phyloP scores from a whole-genome alignment of 1,140 invertebrate genomes.

The Laodelphax striatellus region DNA sequence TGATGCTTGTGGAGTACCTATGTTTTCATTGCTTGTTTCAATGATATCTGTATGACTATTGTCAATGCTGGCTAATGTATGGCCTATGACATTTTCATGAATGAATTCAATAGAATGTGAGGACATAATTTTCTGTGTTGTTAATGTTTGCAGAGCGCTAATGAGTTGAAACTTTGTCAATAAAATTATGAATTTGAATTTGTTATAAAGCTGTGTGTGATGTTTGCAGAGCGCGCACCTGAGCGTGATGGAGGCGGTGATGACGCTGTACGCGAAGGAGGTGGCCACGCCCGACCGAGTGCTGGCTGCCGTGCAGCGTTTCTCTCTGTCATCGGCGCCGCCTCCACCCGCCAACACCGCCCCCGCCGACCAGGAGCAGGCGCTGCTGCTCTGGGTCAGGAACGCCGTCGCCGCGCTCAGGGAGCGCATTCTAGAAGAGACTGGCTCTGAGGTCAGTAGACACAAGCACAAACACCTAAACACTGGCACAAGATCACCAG shows the following conservation, averaged over 20 bases:
- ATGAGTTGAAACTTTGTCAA: too few species aligned
- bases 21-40: too few species aligned
- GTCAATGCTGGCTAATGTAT: too few species aligned
- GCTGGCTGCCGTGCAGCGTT: constrained; percentile 68
- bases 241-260: constrained; percentile 92
- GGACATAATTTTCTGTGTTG: too few species aligned
- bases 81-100: too few species aligned
- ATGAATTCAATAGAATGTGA: too few species aligned
- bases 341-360: constrained; percentile 32
- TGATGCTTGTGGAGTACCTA: too few species aligned
- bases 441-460: not conserved
- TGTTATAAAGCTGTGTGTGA: constrained; percentile 23
- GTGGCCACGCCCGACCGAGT: constrained; percentile 83
- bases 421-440: constrained; percentile 41
- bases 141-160: too few species aligned
- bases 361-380: constrained; percentile 69
- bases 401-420: constrained; percentile 69
- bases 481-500: too few species aligned
- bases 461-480: too few species aligned
- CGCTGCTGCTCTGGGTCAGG: constrained; percentile 83
- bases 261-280: constrained; percentile 89
- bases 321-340: constrained; percentile 32
- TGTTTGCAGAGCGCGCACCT: constrained; percentile 89
- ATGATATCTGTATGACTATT: too few species aligned
- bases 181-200: too few species aligned